Base-by-base conservation (phyloP, 1,140 invertebrate genomes). In the Eumaeus atala region DNA sequence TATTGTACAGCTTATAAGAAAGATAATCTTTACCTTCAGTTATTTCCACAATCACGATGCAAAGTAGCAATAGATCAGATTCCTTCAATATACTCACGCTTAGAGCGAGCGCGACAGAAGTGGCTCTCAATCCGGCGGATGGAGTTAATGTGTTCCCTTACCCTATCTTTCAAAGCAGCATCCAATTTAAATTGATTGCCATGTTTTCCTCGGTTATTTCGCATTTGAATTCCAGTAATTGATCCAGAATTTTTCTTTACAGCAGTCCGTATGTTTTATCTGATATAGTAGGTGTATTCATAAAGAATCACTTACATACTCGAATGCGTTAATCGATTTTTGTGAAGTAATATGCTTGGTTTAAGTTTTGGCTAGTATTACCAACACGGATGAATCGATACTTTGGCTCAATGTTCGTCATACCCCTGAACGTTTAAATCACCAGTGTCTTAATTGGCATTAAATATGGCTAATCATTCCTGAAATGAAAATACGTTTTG, bases 1-100 rank as follows among this genome's bases (percentile, higher is more conserved):
- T 58, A 40, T 65, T 58, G 54, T 71, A 76, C 54, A 64, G 59
- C 51, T 70, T 57, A 57, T 70, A 75, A 40, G 47, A 54, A 48
- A 61, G 56, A 40, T 61, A 17, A 4, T 37, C 16, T 49, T 65
- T 63, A 21, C 38, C 54, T 52, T 63, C 36, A 28, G 52, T 50
- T 50, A 11, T 50, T 1, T 2, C 28, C 48, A 10, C 34, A 50
- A 50, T 50, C 28, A 11, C 48, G 18, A 28, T 35, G 48, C 9
- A 50, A 3, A 35, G 28, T 10, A 35, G 48, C 48, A 28, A 35
- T 3, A 10, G 48, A 14, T 35, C 28, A 18, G 28, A 18, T 10
- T 11, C 33, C 28, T 35, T 50, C 33, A 12, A 50, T 50, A 35
- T 50, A 50, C 28, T 50, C 11, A 11, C 48, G 48, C 9, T 35